phyloP scores from a whole-genome alignment of 2,888 invertebrate genomes.

The Yponomeuta cagnagella region DNA sequence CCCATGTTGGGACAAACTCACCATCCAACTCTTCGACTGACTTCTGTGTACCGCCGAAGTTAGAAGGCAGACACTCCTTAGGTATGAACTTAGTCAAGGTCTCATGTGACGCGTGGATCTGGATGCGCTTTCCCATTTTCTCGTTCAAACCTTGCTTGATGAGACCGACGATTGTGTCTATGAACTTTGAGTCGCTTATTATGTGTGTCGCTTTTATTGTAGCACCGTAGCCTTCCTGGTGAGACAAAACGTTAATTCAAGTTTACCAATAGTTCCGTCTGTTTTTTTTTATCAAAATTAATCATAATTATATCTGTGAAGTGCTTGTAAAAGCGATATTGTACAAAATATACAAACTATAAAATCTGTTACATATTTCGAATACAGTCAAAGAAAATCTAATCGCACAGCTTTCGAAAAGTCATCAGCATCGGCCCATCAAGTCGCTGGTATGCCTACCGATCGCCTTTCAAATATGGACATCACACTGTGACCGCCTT shows the following conservation, averaged over 20 bases:
- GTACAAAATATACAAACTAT: too few species aligned
- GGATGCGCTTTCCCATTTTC: conserved; percentile 31
- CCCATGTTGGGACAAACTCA: neutral
- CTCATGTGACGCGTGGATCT: conserved; percentile 28
- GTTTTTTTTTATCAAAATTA: too few species aligned
- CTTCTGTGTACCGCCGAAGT: conserved; percentile 38
- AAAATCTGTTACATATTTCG: too few species aligned
- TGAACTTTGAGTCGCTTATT: neutral
- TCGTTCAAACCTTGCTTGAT: conserved; percentile 31
- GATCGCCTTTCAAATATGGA: too few species aligned
- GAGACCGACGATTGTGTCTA: conserved; percentile 8
- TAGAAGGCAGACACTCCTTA: conserved; percentile 35
- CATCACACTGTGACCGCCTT: too few species aligned
- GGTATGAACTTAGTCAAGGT: conserved; percentile 29
- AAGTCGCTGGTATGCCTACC: too few species aligned
- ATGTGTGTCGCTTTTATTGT: conserved; percentile 29
- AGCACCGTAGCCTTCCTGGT: conserved; percentile 45
- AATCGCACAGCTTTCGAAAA: too few species aligned
- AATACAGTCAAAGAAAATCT: too few species aligned
- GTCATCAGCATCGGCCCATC: too few species aligned
- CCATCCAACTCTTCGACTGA: conserved; percentile 22
- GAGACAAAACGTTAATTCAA: conserved; percentile 20
- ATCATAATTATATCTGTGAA: too few species aligned
- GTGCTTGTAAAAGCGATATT: too few species aligned
- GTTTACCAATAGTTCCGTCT: too few species aligned